phyloP scores from a whole-genome alignment of 1,140 invertebrate species.

The Leptopilina boulardi region DNA sequence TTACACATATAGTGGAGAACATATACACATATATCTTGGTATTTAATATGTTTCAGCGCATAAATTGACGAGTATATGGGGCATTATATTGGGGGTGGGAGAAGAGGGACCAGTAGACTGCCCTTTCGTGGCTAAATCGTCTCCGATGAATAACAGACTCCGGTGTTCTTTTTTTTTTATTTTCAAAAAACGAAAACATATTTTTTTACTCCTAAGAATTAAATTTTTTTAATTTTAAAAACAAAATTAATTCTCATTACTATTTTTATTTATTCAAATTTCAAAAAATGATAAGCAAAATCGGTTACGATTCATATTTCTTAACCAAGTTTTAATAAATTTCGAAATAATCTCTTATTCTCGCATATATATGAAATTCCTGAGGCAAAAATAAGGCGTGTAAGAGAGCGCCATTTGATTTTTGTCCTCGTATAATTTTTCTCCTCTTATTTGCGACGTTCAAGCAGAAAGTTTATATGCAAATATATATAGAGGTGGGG shows the following conservation, averaged over 20 bases:
- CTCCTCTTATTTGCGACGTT: background rate
- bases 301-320: too few relatives aligned
- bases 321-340: too few relatives aligned
- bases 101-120: constrained; percentile 54
- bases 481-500: background rate
- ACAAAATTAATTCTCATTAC: too few relatives aligned
- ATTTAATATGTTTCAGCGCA: constrained; percentile 72
- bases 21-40: constrained; percentile 46
- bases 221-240: too few relatives aligned
- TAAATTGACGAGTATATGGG: constrained; percentile 74
- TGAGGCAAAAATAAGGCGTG: background rate
- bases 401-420: constrained; percentile 3
- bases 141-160: constrained; percentile 27
- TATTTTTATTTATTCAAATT: too few relatives aligned
- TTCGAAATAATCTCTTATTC: too few relatives aligned
- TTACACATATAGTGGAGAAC: constrained; percentile 56
- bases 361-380: too few relatives aligned
- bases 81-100: constrained; percentile 66
- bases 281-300: too few relatives aligned
- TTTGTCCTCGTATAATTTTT: constrained; percentile 1
- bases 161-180: background rate
- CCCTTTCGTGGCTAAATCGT: constrained; percentile 31
- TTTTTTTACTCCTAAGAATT: background rate
- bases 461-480: constrained; percentile 13
- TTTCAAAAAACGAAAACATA: background rate